Conservation (phyloP, 2,888 invertebrate genomes). For the Coenonympha glycerion region DNA sequence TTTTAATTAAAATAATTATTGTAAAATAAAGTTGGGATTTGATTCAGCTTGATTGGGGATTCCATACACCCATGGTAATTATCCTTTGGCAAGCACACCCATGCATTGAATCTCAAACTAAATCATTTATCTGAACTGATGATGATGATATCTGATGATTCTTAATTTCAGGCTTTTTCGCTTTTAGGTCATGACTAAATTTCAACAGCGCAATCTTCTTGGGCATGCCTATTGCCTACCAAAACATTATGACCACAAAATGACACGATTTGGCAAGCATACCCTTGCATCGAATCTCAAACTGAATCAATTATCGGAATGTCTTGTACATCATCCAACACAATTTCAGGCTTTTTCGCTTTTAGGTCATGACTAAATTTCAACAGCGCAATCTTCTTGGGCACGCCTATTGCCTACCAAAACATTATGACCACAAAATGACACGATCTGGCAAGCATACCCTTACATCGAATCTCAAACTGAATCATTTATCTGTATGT, state of each 20-base stretch:
- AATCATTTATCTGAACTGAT: not conserved
- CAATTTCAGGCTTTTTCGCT: constrained; percentile 22
- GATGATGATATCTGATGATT: not conserved
- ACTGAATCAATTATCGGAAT: not conserved
- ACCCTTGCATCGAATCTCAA: too few species aligned
- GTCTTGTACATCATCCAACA: constrained; percentile 31
- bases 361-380: constrained; percentile 46
- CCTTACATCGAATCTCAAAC: too few species aligned
- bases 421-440: constrained; percentile 48
- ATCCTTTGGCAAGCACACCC: too few species aligned
- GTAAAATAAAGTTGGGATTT: too few species aligned
- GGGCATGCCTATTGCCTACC: constrained; percentile 60
- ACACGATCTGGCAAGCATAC: too few species aligned
- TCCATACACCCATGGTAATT: too few species aligned
- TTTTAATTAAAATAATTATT: too few species aligned
- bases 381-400: constrained; percentile 53
- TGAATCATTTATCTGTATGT: not conserved
- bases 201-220: constrained; percentile 53
- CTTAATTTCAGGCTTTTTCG: constrained; percentile 15
- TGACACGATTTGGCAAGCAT: too few species aligned
- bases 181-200: constrained; percentile 45
- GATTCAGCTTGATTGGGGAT: too few species aligned
- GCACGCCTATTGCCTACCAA: constrained; percentile 61
- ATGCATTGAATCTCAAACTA: too few species aligned
- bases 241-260: constrained; percentile 51